Evolutionary conservation across 2,113 vertebrate species (phyloP).

Genomic region (Carettochelys insculpta): DNA sequence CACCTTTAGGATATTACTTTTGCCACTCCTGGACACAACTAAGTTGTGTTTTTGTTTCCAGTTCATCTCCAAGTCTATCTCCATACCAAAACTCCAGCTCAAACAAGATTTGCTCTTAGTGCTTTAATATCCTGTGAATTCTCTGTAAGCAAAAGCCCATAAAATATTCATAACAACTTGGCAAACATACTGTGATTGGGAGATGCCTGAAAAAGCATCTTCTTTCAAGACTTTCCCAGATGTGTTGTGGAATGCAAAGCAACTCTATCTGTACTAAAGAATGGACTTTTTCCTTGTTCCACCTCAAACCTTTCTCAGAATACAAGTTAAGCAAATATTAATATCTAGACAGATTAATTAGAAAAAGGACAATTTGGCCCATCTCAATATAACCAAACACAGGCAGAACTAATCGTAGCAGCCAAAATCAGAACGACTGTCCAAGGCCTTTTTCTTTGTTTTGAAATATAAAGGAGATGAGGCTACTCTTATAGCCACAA

Average conservation of each 20-base stretch:
- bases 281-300: neutral
- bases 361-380: neutral
- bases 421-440: neutral
- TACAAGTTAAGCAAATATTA: neutral
- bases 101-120: fast-evolving
- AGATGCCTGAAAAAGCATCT: neutral
- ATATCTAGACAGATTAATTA: neutral
- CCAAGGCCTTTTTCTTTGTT: neutral
- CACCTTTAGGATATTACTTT: neutral
- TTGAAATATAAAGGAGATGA: neutral
- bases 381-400: neutral
- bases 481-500: neutral
- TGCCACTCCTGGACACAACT: neutral
- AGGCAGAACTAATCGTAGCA: neutral
- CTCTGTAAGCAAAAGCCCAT: neutral
- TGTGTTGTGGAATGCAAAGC: neutral
- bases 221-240: neutral
- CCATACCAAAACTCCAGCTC: fast-evolving
- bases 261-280: neutral
- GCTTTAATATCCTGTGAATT: neutral
- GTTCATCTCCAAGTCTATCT: neutral
- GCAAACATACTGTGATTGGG: neutral
- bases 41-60: neutral
- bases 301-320: fast-evolving
- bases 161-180: neutral